These are phyloP conservation scores for Escarpia spicata DNA, from an alignment of 2,888 invertebrate species.

Conservation along the genomic window DNA sequence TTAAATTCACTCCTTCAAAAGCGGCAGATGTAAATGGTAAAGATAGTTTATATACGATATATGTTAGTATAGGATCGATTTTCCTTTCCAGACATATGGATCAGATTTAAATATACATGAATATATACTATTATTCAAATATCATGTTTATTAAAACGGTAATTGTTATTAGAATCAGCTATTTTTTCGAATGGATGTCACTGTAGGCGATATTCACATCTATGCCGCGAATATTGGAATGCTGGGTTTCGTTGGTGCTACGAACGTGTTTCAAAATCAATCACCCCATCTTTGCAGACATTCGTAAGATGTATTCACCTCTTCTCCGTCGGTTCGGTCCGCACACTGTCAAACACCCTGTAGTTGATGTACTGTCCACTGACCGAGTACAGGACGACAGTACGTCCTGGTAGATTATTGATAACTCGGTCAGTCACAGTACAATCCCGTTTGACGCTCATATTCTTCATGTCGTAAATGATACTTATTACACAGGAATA, in stretches of 20 bases:
- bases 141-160: too few species aligned
- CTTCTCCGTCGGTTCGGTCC: constrained; percentile 86
- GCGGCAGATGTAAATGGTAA: too few species aligned
- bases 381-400: constrained; percentile 71
- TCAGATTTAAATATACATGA: too few species aligned
- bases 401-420: constrained; percentile 76
- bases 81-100: too few species aligned
- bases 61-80: too few species aligned
- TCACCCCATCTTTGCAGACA: neutral
- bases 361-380: constrained; percentile 77
- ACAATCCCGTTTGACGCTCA: constrained; percentile 82
- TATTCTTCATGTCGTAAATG: constrained; percentile 76
- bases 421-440: constrained; percentile 86
- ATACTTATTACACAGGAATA: too few species aligned
- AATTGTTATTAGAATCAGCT: too few species aligned
- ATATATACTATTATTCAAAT: too few species aligned
- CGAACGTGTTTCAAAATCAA: neutral
- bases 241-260: too few species aligned
- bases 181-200: too few species aligned
- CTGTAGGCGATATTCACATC: neutral
- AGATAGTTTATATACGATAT: too few species aligned
- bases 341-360: constrained; percentile 80
- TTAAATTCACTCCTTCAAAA: too few species aligned
- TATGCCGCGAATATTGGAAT: neutral
- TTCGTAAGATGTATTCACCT: constrained; percentile 64